Conservation (phyloP, 1,140 invertebrate species). For the Drosophila quadrilineata region DNA sequence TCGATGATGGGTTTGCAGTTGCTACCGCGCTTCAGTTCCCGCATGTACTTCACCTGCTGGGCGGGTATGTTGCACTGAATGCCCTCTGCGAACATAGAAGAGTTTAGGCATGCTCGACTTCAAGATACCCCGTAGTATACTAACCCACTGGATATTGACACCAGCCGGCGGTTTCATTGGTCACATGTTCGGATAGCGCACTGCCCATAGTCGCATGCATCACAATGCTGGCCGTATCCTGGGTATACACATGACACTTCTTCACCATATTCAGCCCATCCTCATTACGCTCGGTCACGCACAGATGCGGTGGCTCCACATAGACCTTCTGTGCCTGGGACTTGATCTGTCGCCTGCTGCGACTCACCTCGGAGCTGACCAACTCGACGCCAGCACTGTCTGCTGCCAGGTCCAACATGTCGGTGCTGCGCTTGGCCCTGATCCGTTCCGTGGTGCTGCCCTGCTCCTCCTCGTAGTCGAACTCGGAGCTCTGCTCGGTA, state of each 20-base stretch:
- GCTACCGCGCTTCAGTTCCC: conserved; percentile 57
- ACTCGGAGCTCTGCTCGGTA: conserved; percentile 69
- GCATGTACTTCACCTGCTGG: conserved; percentile 72
- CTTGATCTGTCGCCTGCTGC: conserved; percentile 27
- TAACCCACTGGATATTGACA: conserved; percentile 84
- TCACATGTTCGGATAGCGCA: conserved; percentile 50
- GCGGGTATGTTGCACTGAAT: conserved; percentile 84
- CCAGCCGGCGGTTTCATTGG: conserved; percentile 82
- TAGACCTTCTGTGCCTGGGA: conserved; percentile 45
- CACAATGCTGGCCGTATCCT: conserved; percentile 80
- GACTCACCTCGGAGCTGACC: conserved; percentile 46
- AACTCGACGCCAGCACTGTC: conserved; percentile 58
- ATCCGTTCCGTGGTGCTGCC: conserved; percentile 54
- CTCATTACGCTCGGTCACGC: conserved; percentile 81
- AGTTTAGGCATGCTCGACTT: neutral
- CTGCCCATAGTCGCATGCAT: conserved; percentile 82
- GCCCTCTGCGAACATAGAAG: conserved; percentile 79
- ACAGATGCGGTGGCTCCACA: conserved; percentile 84
- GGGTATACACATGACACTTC: conserved; percentile 83
- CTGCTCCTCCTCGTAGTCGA: conserved; percentile 77
- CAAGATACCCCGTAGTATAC: neutral
- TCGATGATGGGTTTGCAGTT: conserved; percentile 84
- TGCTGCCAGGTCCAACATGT: conserved; percentile 17
- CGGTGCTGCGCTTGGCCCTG: conserved; percentile 24
- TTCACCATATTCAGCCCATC: conserved; percentile 61